phyloP scores from a whole-genome alignment of 1,140 invertebrate genomes.

The Eumaeus atala region DNA sequence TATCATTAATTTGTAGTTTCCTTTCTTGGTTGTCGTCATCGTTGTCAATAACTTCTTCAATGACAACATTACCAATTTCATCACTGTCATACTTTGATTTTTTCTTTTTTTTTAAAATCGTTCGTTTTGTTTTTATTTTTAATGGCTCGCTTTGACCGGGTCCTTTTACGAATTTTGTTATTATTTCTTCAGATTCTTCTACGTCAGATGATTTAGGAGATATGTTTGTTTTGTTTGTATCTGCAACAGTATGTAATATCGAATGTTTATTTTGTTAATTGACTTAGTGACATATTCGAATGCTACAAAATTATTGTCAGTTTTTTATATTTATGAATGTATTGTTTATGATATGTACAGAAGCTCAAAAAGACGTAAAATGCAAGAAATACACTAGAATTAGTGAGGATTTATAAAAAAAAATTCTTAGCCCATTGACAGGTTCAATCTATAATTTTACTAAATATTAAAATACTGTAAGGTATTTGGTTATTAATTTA shows the following conservation, averaged over 20 bases:
- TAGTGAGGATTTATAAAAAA: too few relatives aligned
- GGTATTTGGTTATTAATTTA: too few relatives aligned
- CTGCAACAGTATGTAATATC: slow-evolving; percentile 5
- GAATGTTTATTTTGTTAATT: not conserved
- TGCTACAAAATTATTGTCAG: too few relatives aligned
- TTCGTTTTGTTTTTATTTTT: slow-evolving; percentile 15
- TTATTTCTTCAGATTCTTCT: slow-evolving; percentile 25
- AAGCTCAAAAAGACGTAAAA: too few relatives aligned
- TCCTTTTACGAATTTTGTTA: slow-evolving; percentile 20
- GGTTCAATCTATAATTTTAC: too few relatives aligned
- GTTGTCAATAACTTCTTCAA: slow-evolving; percentile 14
- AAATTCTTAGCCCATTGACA: too few relatives aligned
- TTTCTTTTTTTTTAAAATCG: slow-evolving; percentile 6
- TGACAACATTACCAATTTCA: slow-evolving; percentile 2
- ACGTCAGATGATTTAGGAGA: slow-evolving; percentile 51
- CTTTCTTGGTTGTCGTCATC: not conserved
- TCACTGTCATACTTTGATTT: not conserved
- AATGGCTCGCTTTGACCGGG: slow-evolving; percentile 14
- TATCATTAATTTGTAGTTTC: not conserved
- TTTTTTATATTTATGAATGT: too few relatives aligned
- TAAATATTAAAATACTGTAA: too few relatives aligned
- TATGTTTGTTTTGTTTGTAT: slow-evolving; percentile 24
- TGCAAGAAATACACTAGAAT: too few relatives aligned
- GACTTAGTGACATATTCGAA: too few relatives aligned
- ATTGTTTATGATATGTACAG: too few relatives aligned